Percentiles rank a stretch among this genome's conserved stretches.
phyloP scores from a whole-genome alignment of 2,797 vertebrate species.

The Clarias fuscus region DNA sequence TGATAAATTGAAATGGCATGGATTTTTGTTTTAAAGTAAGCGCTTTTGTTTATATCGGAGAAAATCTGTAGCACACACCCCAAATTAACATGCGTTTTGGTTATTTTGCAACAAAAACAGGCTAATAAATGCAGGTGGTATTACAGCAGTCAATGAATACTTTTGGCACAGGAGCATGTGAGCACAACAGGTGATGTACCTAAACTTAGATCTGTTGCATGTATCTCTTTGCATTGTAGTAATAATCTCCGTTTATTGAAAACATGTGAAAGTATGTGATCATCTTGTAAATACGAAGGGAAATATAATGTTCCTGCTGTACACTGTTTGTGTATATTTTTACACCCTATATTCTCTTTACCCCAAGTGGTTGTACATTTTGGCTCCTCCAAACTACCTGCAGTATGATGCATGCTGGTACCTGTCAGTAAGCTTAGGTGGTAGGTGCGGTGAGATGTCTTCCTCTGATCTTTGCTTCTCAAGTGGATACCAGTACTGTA shows the following conservation, averaged over 20 bases:
- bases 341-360: not conserved
- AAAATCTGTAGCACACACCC: conserved; percentile 44
- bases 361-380: not conserved
- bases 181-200: not conserved
- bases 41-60: conserved; percentile 49
- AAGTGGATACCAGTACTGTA: conserved; percentile 59
- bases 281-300: conserved; percentile 14
- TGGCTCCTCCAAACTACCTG: conserved; percentile 7
- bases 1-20: not conserved
- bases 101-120: conserved; percentile 39
- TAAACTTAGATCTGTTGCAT: not conserved
- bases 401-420: conserved; percentile 58
- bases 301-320: conserved; percentile 13
- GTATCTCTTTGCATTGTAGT: not conserved
- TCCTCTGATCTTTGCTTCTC: conserved; percentile 54
- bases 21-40: conserved; percentile 28
- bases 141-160: conserved; percentile 31
- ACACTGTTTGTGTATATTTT: not conserved
- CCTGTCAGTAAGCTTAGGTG: conserved; percentile 65
- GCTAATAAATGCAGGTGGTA: conserved; percentile 58
- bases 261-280: not conserved
- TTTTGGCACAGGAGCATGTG: not conserved
- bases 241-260: not conserved
- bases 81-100: conserved; percentile 53
- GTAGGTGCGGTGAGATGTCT: conserved; percentile 31